Conservation (phyloP, 2,113 vertebrate genomes). For the Astur gentilis region DNA sequence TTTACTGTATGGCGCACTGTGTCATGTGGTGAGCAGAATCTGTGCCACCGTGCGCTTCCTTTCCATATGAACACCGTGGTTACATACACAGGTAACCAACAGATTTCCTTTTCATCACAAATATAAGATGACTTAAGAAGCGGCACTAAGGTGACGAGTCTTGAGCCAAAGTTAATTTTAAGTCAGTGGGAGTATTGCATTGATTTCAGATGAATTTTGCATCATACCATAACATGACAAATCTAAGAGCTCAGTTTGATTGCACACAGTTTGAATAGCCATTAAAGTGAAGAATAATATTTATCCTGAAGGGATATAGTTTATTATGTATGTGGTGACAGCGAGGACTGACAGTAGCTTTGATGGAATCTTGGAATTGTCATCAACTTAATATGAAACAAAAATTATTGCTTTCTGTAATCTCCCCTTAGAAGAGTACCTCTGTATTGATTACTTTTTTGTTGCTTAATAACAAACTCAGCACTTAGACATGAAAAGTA, state of each 20-base stretch:
- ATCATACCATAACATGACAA: background rate
- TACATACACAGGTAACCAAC: background rate
- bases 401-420: background rate
- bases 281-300: background rate
- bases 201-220: background rate
- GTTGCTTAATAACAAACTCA: background rate
- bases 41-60: fast-evolving
- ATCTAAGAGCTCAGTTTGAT: background rate
- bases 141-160: background rate
- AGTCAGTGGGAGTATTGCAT: background rate
- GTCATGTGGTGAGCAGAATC: background rate
- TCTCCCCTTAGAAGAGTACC: background rate
- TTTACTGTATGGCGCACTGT: background rate
- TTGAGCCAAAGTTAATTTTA: background rate
- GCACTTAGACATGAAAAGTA: background rate
- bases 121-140: background rate
- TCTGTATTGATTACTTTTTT: background rate
- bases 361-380: background rate
- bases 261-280: background rate
- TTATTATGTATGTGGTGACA: background rate
- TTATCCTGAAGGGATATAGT: background rate
- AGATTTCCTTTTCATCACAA: background rate
- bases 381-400: background rate
- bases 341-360: background rate
- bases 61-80: background rate